Conservation (phyloP, 2,888 invertebrate genomes). For the Tetropium fuscum region DNA sequence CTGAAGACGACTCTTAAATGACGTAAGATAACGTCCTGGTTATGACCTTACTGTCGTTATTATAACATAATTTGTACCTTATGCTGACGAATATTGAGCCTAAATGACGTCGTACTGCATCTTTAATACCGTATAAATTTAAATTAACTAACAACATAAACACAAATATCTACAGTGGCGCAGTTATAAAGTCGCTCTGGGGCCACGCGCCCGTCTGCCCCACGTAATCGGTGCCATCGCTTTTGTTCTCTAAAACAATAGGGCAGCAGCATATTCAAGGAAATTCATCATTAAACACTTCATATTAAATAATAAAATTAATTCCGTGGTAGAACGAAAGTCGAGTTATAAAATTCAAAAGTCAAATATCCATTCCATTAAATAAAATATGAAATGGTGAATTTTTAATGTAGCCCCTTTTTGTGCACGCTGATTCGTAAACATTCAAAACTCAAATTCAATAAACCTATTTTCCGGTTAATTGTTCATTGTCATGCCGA, state of each 20-base stretch:
- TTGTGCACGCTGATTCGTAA: slow-evolving; percentile 2
- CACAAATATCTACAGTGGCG: no score
- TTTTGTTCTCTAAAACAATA: background rate
- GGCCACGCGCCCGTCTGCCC: no score
- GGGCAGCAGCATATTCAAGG: no score
- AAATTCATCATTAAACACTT: background rate
- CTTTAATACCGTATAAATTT: no score
- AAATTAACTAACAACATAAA: no score
- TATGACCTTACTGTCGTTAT: no score
- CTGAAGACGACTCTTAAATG: no score
- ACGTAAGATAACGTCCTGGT: no score
- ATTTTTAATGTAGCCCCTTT: slow-evolving; percentile 13
- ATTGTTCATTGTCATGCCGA: slow-evolving; percentile 51
- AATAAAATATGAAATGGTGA: slow-evolving; percentile 1
- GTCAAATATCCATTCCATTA: slow-evolving; percentile 6
- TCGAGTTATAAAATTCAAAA: slow-evolving; percentile 5
- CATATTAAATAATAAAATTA: slow-evolving; percentile 1
- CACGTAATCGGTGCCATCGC: background rate
- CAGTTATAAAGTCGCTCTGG: no score
- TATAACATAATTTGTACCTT: no score
- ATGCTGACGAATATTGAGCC: no score
- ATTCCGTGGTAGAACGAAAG: background rate
- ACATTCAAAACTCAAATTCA: slow-evolving; percentile 43
- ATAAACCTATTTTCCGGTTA: slow-evolving; percentile 54
- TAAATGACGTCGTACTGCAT: no score